phyloP scores from a whole-genome alignment of 2,113 vertebrate species.

The Collichthys lucidus region DNA sequence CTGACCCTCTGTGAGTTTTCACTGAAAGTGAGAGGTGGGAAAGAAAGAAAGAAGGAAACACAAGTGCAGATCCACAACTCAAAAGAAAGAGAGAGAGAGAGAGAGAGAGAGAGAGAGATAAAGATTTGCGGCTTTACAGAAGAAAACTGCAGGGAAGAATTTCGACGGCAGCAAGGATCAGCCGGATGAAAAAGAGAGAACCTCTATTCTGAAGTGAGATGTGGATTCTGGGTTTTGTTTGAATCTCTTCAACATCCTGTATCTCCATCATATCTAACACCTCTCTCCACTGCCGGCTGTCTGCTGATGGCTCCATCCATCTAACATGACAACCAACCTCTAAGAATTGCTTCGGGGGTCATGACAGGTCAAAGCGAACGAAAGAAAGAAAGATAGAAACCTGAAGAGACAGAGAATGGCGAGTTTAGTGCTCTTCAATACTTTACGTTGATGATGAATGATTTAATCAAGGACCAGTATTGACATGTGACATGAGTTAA shows the following conservation, averaged over 20 bases:
- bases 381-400: constrained; percentile 15
- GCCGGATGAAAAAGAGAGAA: neutral
- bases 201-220: constrained; percentile 1
- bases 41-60: neutral
- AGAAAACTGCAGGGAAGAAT: neutral
- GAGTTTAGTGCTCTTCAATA: constrained; percentile 13
- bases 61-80: neutral
- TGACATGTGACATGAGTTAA: neutral
- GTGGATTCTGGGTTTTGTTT: constrained; percentile 27
- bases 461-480: constrained; percentile 18
- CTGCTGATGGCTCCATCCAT: constrained; percentile 65
- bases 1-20: constrained; percentile 13
- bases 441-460: constrained; percentile 10
- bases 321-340: constrained; percentile 64
- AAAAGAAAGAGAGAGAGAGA: neutral
- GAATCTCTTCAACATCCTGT: constrained; percentile 12
- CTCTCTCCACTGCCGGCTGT: constrained; percentile 32
- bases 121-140: neutral
- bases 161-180: neutral
- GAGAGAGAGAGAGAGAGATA: neutral
- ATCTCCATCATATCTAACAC: constrained; percentile 33
- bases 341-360: constrained; percentile 53
- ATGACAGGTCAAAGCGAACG: constrained; percentile 30
- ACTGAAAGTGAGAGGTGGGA: neutral
- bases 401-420: neutral